These are phyloP conservation scores for Menura novaehollandiae DNA, from an alignment of 2,113 vertebrate genomes.

Conservation along the genomic window DNA sequence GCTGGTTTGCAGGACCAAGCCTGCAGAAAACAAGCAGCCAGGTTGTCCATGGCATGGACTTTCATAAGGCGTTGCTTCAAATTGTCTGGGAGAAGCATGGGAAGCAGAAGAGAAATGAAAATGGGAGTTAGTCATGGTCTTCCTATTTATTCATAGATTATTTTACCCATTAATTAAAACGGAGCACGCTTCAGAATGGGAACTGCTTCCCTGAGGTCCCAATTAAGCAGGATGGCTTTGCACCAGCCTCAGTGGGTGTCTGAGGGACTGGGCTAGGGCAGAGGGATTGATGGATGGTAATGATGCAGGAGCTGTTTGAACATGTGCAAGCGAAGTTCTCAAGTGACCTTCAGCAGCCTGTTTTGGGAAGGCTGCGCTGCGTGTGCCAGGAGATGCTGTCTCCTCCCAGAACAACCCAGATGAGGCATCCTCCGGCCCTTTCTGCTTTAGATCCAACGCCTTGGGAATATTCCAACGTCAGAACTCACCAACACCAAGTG, in stretches of 20 bases:
- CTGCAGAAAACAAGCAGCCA: background rate
- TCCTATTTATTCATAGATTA: background rate
- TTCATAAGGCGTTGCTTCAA: background rate
- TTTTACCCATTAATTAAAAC: background rate
- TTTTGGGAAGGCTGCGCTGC: background rate
- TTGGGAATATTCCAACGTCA: background rate
- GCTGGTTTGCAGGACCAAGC: background rate
- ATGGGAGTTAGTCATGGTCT: background rate
- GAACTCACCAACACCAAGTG: fast-evolving
- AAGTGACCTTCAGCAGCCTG: background rate
- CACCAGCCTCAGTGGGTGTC: background rate
- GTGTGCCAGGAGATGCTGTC: background rate
- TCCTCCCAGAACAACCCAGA: background rate
- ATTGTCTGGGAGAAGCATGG: background rate
- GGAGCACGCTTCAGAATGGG: background rate
- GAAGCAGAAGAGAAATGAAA: background rate
- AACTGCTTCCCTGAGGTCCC: background rate
- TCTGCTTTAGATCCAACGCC: fast-evolving
- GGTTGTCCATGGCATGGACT: fast-evolving
- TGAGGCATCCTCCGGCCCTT: background rate
- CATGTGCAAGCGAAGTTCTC: fast-evolving
- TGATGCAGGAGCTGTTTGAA: background rate
- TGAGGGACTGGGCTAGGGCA: background rate
- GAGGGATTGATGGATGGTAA: background rate
- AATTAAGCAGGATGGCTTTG: background rate